Conservation (phyloP, 2,797 vertebrate genomes). For the Apogon hyalosoma region DNA sequence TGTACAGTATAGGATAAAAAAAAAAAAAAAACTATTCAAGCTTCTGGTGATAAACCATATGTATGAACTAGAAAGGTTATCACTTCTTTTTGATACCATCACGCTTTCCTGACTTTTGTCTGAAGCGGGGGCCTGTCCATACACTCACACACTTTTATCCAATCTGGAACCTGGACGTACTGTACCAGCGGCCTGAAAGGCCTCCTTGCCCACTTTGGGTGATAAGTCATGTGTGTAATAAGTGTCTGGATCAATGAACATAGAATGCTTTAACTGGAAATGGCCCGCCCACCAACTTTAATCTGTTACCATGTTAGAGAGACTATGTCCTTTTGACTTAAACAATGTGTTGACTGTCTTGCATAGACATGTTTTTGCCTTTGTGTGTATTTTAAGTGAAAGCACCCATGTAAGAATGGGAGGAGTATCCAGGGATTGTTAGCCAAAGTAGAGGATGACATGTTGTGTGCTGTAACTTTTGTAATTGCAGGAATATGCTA, state of each 20-base stretch:
- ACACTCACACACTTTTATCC: constrained; percentile 68
- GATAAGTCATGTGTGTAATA: constrained; percentile 68
- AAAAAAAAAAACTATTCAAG: constrained; percentile 78
- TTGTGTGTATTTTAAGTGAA: constrained; percentile 80
- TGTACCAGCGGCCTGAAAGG: constrained; percentile 79
- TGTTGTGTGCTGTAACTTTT: constrained; percentile 82
- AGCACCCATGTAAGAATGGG: constrained; percentile 78
- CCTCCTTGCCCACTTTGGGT: constrained; percentile 67
- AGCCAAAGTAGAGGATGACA: constrained; percentile 85
- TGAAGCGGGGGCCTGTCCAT: constrained; percentile 85
- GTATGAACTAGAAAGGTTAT: constrained; percentile 76
- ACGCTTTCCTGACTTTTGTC: constrained; percentile 82
- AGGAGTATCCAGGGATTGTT: constrained; percentile 83
- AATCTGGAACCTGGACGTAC: constrained; percentile 73
- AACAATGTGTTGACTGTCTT: constrained; percentile 68
- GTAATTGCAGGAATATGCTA: constrained; percentile 81
- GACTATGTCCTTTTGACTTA: constrained; percentile 72
- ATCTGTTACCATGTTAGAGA: constrained; percentile 73
- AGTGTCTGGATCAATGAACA: constrained; percentile 76
- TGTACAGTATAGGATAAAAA: constrained; percentile 81
- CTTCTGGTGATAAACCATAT: constrained; percentile 81
- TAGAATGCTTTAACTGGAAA: constrained; percentile 84
- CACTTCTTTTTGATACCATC: constrained; percentile 79
- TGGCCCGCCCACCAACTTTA: constrained; percentile 73
- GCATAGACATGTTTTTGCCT: constrained; percentile 73